Base-by-base conservation (phyloP, 2,797 vertebrate genomes). In the Yasuhikotakia modesta region DNA sequence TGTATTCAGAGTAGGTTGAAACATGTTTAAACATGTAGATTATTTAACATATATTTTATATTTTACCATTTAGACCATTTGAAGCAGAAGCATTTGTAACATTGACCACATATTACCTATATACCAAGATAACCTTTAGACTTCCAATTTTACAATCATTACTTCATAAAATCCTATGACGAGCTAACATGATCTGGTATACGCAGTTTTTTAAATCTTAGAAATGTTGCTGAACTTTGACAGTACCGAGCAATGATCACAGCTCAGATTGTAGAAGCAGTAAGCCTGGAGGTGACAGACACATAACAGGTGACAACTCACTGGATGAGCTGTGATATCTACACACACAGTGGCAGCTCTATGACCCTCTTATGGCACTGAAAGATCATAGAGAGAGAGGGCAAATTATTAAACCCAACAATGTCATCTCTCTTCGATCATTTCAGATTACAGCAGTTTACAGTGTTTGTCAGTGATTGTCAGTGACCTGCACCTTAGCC, bases 281-380 rank as follows among this genome's bases (percentile, higher is more conserved):
- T 75, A 76, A 81, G 76, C 73, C 83, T 77, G 76, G 75, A 77
- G 75, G 53, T 73, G 48, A 43, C 43, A 71, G 74, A 76, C 53
- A 32, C 21, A 87, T 81, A 89, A 89, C 90, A 91, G 90, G 88
- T 91, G 90, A 91, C 89, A 91, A 74, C 84, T 88, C 88, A 78
- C 81, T 48, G 86, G 85, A 89, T 78, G 82, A 87, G 84, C 86
- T 86, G 83, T 76, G 72, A 87, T 70, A 86, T 85, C 87, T 84
- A 85, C 45, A 83, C 86, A 82, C 84, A 73, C 77, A 82, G 77
- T 68, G 86, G 87, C 86, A 87, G 80, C 85, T 87, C 63, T 82
- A 82, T 80, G 79, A 85, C 73, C 74, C 80, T 75, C 80, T 81
- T 60, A 84, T 73, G 70, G 64, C 21, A 19, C 69, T 45, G 27